Evolutionary conservation across 2,113 vertebrate genomes (phyloP).

Genomic region (Hippoglossus stenolepis): DNA sequence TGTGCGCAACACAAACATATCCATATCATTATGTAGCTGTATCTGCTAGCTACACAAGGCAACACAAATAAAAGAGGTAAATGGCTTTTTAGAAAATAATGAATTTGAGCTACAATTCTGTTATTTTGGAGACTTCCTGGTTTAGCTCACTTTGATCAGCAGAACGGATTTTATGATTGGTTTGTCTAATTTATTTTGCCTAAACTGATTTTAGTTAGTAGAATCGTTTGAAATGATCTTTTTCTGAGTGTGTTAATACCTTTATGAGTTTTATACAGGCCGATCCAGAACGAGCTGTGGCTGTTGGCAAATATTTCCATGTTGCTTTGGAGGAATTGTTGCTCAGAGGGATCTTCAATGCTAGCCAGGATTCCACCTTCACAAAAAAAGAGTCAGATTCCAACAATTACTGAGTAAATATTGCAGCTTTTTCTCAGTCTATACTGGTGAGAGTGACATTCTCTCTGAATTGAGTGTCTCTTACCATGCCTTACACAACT

Average conservation of each 20-base stretch:
- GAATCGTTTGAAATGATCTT: background rate
- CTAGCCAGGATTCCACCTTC: conserved; percentile 83
- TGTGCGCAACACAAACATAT: conserved; percentile 41
- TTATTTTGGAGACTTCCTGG: background rate
- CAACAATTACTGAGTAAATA: conserved; percentile 2
- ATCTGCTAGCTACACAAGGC: background rate
- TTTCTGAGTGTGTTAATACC: conserved; percentile 48
- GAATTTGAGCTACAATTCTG: background rate
- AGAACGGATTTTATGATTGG: background rate
- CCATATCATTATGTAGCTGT: background rate
- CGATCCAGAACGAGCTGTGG: conserved; percentile 70
- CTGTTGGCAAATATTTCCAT: conserved; percentile 81
- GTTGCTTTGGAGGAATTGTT: conserved; percentile 81
- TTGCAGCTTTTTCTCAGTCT: background rate
- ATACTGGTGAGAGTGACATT: background rate
- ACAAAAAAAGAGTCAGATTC: background rate
- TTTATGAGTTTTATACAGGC: conserved; percentile 70
- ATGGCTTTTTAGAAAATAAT: too few species aligned
- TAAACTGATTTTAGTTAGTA: background rate
- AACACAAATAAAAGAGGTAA: too few species aligned
- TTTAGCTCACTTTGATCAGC: background rate
- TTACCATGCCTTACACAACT: conserved; percentile 87
- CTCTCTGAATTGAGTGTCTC: background rate
- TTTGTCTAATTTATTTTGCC: background rate
- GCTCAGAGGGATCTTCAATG: conserved; percentile 84